A percentile compares a stretch with the other conserved stretches of the same genome.
These are phyloP conservation scores for Pteruthius melanotis DNA, from an alignment of 2,113 vertebrate species.

Conservation along the genomic window DNA sequence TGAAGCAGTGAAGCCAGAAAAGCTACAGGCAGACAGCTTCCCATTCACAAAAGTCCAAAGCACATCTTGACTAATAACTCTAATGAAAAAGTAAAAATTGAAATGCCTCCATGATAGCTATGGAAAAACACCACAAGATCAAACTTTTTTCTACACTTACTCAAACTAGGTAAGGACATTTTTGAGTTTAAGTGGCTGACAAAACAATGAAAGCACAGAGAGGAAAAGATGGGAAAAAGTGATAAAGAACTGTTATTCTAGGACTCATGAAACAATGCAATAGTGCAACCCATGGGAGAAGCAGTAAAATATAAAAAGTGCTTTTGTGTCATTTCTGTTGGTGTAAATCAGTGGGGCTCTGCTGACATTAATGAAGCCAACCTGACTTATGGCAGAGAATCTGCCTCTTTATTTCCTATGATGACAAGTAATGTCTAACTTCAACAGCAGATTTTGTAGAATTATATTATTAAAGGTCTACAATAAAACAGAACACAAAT, in stretches of 20 bases:
- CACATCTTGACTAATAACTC: neutral
- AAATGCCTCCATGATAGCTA: slow-evolving; percentile 10
- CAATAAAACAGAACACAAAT: neutral
- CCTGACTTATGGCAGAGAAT: neutral
- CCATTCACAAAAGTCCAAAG: neutral
- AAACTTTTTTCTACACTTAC: slow-evolving; percentile 10
- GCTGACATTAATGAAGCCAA: slow-evolving; percentile 2
- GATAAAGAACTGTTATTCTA: neutral
- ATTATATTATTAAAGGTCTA: slow-evolving; percentile 16
- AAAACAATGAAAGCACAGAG: neutral
- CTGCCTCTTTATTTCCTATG: neutral
- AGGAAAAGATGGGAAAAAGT: neutral
- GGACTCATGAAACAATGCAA: neutral
- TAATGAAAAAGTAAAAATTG: slow-evolving; percentile 23
- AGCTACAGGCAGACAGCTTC: neutral
- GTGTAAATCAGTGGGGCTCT: neutral
- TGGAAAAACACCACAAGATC: neutral
- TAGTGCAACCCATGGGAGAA: neutral
- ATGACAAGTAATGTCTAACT: neutral
- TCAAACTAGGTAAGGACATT: neutral
- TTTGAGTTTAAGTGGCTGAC: neutral
- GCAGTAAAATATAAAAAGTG: slow-evolving; percentile 8
- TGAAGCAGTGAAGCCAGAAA: neutral
- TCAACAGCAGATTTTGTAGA: neutral
- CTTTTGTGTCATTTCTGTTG: neutral